Evolutionary conservation across 1,140 invertebrate species (phyloP).

Genomic region (Grapholita molesta): DNA sequence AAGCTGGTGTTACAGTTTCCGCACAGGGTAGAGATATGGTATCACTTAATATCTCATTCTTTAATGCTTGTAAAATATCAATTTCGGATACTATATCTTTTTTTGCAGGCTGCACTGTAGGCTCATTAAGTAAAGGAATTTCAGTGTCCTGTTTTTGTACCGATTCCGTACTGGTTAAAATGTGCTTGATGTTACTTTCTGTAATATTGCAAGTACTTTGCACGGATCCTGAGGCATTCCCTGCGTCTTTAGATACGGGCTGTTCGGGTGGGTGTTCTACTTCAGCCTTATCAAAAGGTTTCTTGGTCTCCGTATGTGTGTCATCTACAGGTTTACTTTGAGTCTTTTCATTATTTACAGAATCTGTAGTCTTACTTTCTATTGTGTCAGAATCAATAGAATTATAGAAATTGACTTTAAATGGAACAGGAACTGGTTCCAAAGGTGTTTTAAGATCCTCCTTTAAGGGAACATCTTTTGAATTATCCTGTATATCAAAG

Average conservation of each 20-base stretch:
- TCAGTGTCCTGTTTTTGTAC: slow-evolving; percentile 20
- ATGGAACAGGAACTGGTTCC: slow-evolving; percentile 6
- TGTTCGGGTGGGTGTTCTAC: not conserved
- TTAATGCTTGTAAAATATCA: slow-evolving; percentile 73
- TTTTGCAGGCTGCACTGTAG: slow-evolving; percentile 26
- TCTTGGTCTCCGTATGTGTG: not conserved
- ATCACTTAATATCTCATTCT: slow-evolving; percentile 69
- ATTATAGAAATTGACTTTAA: slow-evolving; percentile 48
- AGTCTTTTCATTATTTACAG: not conserved
- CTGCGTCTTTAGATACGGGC: not conserved
- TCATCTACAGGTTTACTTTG: not conserved
- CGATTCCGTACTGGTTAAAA: not conserved
- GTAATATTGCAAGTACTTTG: not conserved
- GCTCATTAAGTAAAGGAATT: slow-evolving; percentile 57
- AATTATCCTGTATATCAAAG: slow-evolving; percentile 13
- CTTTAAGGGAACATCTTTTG: not conserved
- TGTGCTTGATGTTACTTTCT: not conserved
- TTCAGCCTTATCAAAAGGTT: not conserved
- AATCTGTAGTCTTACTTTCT: not conserved
- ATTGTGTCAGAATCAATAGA: not conserved
- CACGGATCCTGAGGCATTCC: not conserved
- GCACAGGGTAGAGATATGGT: slow-evolving; percentile 37
- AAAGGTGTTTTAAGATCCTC: not conserved
- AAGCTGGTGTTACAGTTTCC: slow-evolving; percentile 43
- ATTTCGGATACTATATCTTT: slow-evolving; percentile 61